Conservation (phyloP, 1,140 invertebrate genomes). For the Bombus haemorrhoidalis region DNA sequence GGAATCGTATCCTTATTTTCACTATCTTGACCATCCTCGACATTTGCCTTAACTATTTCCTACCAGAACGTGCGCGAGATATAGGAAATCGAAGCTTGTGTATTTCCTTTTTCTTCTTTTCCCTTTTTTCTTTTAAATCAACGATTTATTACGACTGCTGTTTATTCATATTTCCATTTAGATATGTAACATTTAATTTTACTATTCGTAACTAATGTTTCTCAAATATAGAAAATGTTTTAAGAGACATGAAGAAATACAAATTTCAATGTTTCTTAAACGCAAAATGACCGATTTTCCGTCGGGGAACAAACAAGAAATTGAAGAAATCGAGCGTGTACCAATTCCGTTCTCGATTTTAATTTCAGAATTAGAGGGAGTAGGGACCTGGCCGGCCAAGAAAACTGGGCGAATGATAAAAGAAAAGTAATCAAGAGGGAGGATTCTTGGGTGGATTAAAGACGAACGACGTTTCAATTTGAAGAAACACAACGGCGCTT, state of each 20-base stretch:
- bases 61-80: not conserved
- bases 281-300: not conserved
- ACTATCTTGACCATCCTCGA: not conserved
- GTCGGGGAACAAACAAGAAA: not conserved
- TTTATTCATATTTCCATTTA: too few relatives aligned
- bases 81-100: not conserved
- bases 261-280: too few relatives aligned
- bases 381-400: not conserved
- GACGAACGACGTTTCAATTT: conserved; percentile 1
- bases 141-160: too few relatives aligned
- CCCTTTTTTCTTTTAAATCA: not conserved
- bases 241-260: not conserved
- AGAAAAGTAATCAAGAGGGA: not conserved
- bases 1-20: not conserved
- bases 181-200: too few relatives aligned
- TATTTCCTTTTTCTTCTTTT: not conserved
- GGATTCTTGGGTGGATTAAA: not conserved
- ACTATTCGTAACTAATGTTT: too few relatives aligned
- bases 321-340: not conserved
- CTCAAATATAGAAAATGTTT: not conserved
- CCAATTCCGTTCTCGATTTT: not conserved
- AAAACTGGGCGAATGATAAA: not conserved
- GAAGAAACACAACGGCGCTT: not conserved
- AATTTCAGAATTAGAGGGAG: not conserved
- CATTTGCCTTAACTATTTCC: not conserved